Base-by-base conservation (phyloP, 2,888 invertebrate genomes). In the Eretmocerus hayati region DNA sequence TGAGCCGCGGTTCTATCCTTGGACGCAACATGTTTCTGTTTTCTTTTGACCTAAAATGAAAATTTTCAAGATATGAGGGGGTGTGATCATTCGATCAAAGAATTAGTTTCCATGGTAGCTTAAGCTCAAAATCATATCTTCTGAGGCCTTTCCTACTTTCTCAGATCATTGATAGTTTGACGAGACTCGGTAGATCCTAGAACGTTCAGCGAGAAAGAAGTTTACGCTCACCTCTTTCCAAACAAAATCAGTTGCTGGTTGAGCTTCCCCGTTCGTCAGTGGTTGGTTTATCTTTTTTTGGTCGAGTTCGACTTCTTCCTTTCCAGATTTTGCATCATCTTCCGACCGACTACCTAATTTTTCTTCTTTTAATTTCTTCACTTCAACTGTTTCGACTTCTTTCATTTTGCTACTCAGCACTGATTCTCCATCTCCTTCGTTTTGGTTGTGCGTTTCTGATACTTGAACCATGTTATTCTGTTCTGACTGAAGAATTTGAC, bases 151-250 rank as follows among this genome's bases (percentile, higher is more conserved):
- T n/a, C n/a, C n/a, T n/a, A n/a, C n/a, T n/a, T n/a, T n/a, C n/a
- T n/a, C n/a, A n/a, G n/a, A n/a, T n/a, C n/a, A n/a, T n/a, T n/a
- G n/a, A n/a, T n/a, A n/a, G n/a, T n/a, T n/a, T n/a, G n/a, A n/a
- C n/a, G n/a, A n/a, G n/a, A n/a, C n/a, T n/a, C n/a, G n/a, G n/a
- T n/a, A n/a, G n/a, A n/a, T n/a, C n/a, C n/a, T n/a, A n/a, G n/a
- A n/a, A n/a, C n/a, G n/a, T n/a, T n/a, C n/a, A n/a, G n/a, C n/a
- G n/a, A n/a, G n/a, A n/a, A n/a, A n/a, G n/a, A n/a, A n/a, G n/a
- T n/a, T n/a, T n/a, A n/a, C n/a, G n/a, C n/a, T n/a, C n/a, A 82
- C 82, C 69, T 82, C 77, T 62, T 74, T 74, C 83, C 83, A 83
- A 46, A 72, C 74, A 42, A 78, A 75, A 52, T 73, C 73, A n/a